Conservation (phyloP, 2,797 vertebrate species). For the Margarornis squamiger region DNA sequence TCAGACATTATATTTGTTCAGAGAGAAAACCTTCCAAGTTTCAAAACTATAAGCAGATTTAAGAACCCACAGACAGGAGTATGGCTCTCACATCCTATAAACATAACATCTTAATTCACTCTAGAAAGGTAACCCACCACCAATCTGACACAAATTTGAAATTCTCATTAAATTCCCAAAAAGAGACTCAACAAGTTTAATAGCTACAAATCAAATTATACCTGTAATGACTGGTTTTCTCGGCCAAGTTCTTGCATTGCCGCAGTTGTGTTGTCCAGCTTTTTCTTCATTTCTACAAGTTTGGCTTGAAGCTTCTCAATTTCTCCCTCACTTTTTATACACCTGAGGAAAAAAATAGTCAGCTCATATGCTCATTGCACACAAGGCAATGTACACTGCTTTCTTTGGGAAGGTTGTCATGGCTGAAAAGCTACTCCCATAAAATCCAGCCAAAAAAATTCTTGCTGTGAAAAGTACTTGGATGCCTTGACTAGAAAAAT, state of each 20-base stretch:
- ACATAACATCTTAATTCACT: not conserved
- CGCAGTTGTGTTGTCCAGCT: constrained; percentile 94
- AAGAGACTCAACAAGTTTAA: not conserved
- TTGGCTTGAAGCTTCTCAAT: constrained; percentile 96
- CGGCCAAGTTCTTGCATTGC: constrained; percentile 97
- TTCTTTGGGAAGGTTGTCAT: not conserved
- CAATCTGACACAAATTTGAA: not conserved
- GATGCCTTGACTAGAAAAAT: not conserved
- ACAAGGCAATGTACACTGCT: not conserved
- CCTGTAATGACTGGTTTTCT: constrained; percentile 98
- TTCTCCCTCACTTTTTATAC: constrained; percentile 94
- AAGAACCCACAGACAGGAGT: not conserved
- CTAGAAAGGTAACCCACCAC: not conserved
- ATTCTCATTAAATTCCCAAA: not conserved
- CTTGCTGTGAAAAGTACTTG: not conserved
- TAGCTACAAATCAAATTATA: constrained; percentile 64
- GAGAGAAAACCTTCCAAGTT: not conserved
- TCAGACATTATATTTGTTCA: not conserved
- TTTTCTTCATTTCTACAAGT: constrained; percentile 90
- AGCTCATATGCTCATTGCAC: not conserved
- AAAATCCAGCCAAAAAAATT: not conserved
- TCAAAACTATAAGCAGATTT: not conserved
- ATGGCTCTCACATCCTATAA: not conserved
- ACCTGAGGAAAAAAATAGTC: constrained; percentile 75
- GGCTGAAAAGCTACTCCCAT: not conserved